Evolutionary conservation across 2,113 vertebrate species (phyloP).

Genomic region (Anas platyrhynchos): DNA sequence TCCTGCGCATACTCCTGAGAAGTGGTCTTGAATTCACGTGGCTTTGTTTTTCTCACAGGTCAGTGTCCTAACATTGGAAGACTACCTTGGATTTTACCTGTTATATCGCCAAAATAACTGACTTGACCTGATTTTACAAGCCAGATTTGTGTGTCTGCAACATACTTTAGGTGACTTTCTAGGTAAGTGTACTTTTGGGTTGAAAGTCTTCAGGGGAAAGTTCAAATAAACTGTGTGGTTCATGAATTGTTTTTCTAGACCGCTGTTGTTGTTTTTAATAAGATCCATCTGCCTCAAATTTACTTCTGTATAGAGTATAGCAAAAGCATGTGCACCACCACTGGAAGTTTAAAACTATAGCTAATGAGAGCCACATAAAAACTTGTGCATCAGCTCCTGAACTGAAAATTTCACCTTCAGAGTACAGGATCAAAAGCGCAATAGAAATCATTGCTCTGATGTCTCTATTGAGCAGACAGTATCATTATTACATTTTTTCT

Average conservation of each 20-base stretch:
- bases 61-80: background rate
- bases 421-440: background rate
- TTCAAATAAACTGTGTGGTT: background rate
- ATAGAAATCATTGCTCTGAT: slow-evolving; percentile 11
- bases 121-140: background rate
- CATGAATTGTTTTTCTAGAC: background rate
- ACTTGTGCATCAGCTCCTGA: background rate
- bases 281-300: background rate
- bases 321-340: fast-evolving
- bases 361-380: background rate
- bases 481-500: slow-evolving; percentile 14
- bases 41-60: background rate
- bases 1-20: background rate
- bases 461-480: slow-evolving; percentile 13
- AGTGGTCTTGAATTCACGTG: background rate
- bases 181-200: background rate
- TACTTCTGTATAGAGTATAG: background rate
- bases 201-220: background rate
- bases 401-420: slow-evolving; percentile 25
- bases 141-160: background rate
- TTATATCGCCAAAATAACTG: background rate
- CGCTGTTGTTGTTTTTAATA: background rate
- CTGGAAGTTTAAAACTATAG: background rate
- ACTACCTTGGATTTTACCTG: background rate
- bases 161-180: background rate